Base-by-base conservation (phyloP, 2,797 vertebrate species). In the Bradypus variegatus region DNA sequence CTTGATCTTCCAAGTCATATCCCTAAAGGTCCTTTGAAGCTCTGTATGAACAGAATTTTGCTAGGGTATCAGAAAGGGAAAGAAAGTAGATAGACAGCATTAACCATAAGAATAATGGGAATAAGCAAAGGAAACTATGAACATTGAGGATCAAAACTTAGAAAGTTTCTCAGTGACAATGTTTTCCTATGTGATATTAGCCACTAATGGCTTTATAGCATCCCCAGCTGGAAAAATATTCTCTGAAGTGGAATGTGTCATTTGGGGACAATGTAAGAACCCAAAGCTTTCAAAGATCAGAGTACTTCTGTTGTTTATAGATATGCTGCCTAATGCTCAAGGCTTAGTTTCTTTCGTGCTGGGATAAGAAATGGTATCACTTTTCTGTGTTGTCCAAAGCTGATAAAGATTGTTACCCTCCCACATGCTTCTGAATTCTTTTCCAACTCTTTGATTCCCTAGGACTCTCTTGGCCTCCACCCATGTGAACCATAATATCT, bases 401-500 rank as follows among this genome's bases (percentile, higher is more conserved):
- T 80, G 60, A 29, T 85, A 36, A 92, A 60, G 33, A 95, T 81
- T 82, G 45, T 89, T 81, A 79, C 5, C 16, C 12, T 80, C 15
- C 58, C 60, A 29, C 10, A 9, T 90, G 14, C 1, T 69, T 90
- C 90, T n/a, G 90, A 67, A 53, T 89, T 96, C 94, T 48, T 65
- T 94, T 87, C 9, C 82, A 13, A 36, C 27, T 94, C 94, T 82
- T 95, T 76, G 93, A 41, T 95, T 82, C 91, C 70, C 25, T 90
- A 99, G 99, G 97, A 99, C 99, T 18, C 97, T 99, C 1, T 98
- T 99, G 98, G 99, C 99, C 85, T 99, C 99, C 93, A 99, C 99
- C 36, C 99, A 99, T 0, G 99, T 99, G 95, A 99, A 99, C 96
- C 99, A 99, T 97, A 99, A 99, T 97, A 99, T 99, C 96, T 99